Percentiles rank a stretch among this genome's conserved stretches.
phyloP scores from a whole-genome alignment of 2,888 invertebrate genomes.

The Aphodius sticticus region DNA sequence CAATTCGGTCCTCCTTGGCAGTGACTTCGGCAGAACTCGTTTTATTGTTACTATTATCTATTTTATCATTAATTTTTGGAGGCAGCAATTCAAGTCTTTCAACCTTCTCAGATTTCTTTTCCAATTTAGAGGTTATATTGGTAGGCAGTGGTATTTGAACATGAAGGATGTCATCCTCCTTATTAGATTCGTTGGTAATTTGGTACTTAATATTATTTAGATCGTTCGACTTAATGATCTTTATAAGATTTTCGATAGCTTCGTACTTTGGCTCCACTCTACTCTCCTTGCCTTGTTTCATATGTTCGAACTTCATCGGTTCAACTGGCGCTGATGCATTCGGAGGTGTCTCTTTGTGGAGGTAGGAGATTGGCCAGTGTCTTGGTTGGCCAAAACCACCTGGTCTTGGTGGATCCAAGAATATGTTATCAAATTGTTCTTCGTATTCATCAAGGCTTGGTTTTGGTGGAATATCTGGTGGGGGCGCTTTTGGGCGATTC shows the following conservation, averaged over 20 bases:
- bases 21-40: slow-evolving; percentile 14
- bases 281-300: slow-evolving; percentile 38
- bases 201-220: slow-evolving; percentile 55
- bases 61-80: slow-evolving; percentile 8
- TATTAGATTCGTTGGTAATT: slow-evolving; percentile 54
- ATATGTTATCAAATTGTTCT: slow-evolving; percentile 57
- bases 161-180: slow-evolving; percentile 53
- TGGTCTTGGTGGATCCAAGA: slow-evolving; percentile 61
- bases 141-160: slow-evolving; percentile 57
- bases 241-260: slow-evolving; percentile 57
- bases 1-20: slow-evolving; percentile 19
- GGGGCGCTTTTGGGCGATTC: slow-evolving; percentile 52
- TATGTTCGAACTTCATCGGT: slow-evolving; percentile 41
- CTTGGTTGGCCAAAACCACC: slow-evolving; percentile 62
- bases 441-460: slow-evolving; percentile 56
- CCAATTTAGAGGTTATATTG: slow-evolving; percentile 47
- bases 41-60: slow-evolving; percentile 14
- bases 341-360: slow-evolving; percentile 82
- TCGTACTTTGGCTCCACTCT: slow-evolving; percentile 45
- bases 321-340: slow-evolving; percentile 58
- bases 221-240: slow-evolving; percentile 56
- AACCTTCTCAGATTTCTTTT: slow-evolving; percentile 24
- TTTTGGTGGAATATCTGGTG: slow-evolving; percentile 59
- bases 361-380: slow-evolving; percentile 82
- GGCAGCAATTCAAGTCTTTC: slow-evolving; percentile 26